Evolutionary conservation across 2,888 invertebrate species (phyloP).

Genomic region (Agonum fuliginosum): DNA sequence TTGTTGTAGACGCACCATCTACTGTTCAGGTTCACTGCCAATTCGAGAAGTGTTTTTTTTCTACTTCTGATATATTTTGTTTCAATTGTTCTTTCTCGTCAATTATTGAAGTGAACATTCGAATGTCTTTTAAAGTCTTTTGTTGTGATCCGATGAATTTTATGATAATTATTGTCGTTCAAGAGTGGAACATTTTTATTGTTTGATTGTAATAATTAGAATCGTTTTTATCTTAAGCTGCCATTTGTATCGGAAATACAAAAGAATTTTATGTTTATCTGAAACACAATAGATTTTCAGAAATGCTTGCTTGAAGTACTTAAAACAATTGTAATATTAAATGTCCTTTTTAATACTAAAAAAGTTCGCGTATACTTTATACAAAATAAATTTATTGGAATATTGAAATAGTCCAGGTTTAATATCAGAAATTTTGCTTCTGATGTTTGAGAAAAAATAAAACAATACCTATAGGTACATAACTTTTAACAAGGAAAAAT

Average conservation of each 20-base stretch:
- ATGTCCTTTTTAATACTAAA: no score
- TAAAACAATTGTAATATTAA: no score
- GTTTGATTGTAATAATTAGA: not conserved
- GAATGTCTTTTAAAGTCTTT: not conserved
- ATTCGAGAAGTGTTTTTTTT: conserved; percentile 22
- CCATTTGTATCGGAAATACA: not conserved
- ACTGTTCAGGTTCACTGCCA: conserved; percentile 14
- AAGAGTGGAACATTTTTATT: conserved; percentile 12
- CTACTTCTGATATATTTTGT: not conserved
- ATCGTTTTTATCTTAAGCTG: conserved; percentile 7
- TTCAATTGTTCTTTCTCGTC: not conserved
- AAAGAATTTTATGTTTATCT: not conserved
- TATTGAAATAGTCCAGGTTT: no score
- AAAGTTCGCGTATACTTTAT: no score
- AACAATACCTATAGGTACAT: no score
- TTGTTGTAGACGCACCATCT: conserved; percentile 14
- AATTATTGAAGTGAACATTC: conserved; percentile 22
- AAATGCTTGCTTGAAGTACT: not conserved
- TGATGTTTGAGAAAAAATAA: no score
- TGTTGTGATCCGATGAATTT: not conserved
- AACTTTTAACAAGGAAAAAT: no score
- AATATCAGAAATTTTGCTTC: no score
- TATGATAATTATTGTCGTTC: not conserved
- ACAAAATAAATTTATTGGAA: no score
- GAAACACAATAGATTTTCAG: not conserved